Evolutionary conservation across 2,113 vertebrate genomes (phyloP).

Genomic region (Cygnus buccinator): DNA sequence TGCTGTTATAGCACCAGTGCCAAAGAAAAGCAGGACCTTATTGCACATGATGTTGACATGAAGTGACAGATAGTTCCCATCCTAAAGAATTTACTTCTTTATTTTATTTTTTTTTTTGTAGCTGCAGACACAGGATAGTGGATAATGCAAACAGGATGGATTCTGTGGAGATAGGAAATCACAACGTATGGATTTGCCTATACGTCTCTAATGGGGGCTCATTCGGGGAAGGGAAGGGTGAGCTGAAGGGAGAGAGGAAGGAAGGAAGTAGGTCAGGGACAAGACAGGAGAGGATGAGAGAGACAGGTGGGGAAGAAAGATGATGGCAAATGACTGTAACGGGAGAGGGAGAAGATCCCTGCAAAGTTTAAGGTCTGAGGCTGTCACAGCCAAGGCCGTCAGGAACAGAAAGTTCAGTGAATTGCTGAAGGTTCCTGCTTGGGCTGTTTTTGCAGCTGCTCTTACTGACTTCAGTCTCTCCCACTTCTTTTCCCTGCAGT

Average conservation of each 20-base stretch:
- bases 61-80: background rate
- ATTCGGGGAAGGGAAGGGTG: background rate
- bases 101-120: background rate
- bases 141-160: background rate
- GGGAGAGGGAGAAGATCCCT: background rate
- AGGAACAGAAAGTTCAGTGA: background rate
- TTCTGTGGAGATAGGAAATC: background rate
- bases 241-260: background rate
- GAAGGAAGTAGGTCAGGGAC: background rate
- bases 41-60: background rate
- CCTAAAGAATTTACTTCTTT: background rate
- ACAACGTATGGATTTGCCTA: background rate
- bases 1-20: background rate
- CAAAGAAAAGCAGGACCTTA: background rate
- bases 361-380: background rate
- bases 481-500: background rate
- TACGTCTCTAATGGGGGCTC: background rate
- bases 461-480: background rate
- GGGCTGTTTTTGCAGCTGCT: background rate
- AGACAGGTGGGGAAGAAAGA: background rate
- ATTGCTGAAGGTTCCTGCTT: background rate
- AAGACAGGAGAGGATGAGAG: background rate
- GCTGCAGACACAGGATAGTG: background rate
- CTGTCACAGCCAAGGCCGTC: background rate
- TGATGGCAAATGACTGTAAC: background rate